Evolutionary conservation across 2,797 vertebrate species (phyloP), one percentile per base, ranked within the genome.

Genomic region (Fratercula arctica): DNA sequence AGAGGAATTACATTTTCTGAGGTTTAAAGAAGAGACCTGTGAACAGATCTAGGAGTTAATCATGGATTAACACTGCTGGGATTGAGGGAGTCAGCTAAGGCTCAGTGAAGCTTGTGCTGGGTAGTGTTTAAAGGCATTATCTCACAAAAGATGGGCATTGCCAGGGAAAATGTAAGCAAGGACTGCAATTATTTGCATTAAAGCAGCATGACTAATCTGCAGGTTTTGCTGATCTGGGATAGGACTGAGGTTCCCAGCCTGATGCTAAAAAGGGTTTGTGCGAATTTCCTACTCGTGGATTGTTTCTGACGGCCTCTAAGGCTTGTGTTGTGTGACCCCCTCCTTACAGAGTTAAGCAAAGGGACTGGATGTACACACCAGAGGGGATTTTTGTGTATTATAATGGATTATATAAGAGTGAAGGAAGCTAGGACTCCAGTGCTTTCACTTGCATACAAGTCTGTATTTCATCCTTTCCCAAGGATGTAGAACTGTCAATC

Each of bases 41-140:
- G 91, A 90, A 82, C 90, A 91, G 83, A 90, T 95, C 93, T 68
- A 72, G 81, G 56, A 94, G 86, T 92, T 96, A 95, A 94, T 96
- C 31, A 80, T 29, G 90, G 93, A 97, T 95, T 97, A 96, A 92
- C 90, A 77, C 90, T 60, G 56, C n/a, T 85, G 91, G 91, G 84
- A 94, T 69, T 90, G 70, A 95, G 67, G 33, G 83, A 96, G 63
- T 64, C 35, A 8, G 74, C 46, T 91, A 69, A 93, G 63, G 72
- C 39, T 93, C 88, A 70, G 74, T 60, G 59, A 93, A 79, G 77
- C 86, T 92, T 93, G 39, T 70, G 20, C 70, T 61, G 77, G 48
- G 37, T 80, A 46, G 60, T 80, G 84, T 95, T 96, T 95, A 93
- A 93, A 92, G 45, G 56, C 56, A 70, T 96, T 96, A 93, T 89